Conservation (phyloP, 2,113 vertebrate species). For the Campylomormyrus numenius region DNA sequence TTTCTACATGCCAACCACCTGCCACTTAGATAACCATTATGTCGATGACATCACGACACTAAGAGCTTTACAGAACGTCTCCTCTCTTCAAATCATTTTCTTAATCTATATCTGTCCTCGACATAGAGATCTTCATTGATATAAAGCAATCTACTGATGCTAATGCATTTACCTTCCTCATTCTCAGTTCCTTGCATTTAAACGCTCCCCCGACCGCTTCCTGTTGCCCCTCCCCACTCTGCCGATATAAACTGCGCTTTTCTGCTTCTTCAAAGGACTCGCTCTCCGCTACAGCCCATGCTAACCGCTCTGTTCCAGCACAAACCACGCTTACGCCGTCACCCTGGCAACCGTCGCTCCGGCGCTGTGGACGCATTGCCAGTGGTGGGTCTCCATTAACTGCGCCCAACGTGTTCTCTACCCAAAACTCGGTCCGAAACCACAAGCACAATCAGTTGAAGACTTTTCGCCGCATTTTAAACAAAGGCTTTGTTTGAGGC, state of each 20-base stretch:
- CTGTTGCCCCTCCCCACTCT: slow-evolving; percentile 8
- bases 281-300: not conserved
- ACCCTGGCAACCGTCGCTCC: not conserved
- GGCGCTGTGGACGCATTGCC: not conserved
- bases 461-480: not conserved
- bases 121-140: not conserved
- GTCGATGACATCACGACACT: not conserved
- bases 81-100: not conserved
- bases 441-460: not conserved
- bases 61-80: not conserved
- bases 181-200: not conserved
- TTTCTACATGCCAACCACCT: not conserved
- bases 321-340: not conserved
- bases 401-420: not conserved
- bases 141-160: slow-evolving; percentile 2
- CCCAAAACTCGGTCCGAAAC: not conserved
- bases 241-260: not conserved
- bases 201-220: not conserved
- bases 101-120: not conserved
- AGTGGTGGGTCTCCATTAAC: not conserved
- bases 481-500: not conserved
- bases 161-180: slow-evolving; percentile 7
- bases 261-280: slow-evolving; percentile 1
- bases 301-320: slow-evolving; percentile 6
- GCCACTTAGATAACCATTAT: not conserved